Base-by-base conservation (phyloP, 2,113 vertebrate genomes). In the Scolopax mira region DNA sequence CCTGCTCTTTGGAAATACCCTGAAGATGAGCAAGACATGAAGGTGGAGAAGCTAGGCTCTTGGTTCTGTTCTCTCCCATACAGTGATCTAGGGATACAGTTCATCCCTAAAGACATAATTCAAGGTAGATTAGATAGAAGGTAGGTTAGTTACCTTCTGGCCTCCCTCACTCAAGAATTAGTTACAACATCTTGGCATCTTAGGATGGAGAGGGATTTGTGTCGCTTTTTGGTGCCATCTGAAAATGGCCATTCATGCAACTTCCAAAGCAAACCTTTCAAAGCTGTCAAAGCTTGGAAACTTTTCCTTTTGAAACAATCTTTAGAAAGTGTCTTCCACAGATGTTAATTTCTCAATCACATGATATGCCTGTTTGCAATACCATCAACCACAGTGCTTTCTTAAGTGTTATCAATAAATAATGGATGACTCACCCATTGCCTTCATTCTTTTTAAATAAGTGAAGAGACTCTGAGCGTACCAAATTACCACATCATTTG, bases 321-420 rank as follows among this genome's bases (percentile, higher is more conserved):
- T 94, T 83, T 60, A 90, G n/a, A 62, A 94, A 57, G 27, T 64
- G 46, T 78, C 54, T 80, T 39, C 35, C n/a, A 64, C 24, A 48
- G 67, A 55, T 51, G 83, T 83, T 67, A 80, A 55, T 91, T 94
- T 66, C 86, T 90, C 14, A 6, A 12, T 84, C 82, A 60, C 28
- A 27, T 39, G 35, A 22, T 70, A 67, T 3, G 21, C 70, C 51
- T 10, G 1, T 61, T 80, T 94, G 82, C 48, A 92, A 60, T 49
- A 90, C 72, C 69, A 88, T 86, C 82, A 71, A 88, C 64, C 44
- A 83, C 13, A 55, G 46, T 22, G 33, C 55, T 42, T 95, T 88
- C 81, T 90, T 90, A 96, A 95, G 79, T 91, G 94, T 72, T 69
- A 84, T 48, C 69, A 93, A 88, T 96, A 95, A 95, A 92, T 96